Percentiles rank a stretch among this genome's conserved stretches.
Conservation (phyloP, 1,140 invertebrate genomes). For the Aphis craccivora region DNA sequence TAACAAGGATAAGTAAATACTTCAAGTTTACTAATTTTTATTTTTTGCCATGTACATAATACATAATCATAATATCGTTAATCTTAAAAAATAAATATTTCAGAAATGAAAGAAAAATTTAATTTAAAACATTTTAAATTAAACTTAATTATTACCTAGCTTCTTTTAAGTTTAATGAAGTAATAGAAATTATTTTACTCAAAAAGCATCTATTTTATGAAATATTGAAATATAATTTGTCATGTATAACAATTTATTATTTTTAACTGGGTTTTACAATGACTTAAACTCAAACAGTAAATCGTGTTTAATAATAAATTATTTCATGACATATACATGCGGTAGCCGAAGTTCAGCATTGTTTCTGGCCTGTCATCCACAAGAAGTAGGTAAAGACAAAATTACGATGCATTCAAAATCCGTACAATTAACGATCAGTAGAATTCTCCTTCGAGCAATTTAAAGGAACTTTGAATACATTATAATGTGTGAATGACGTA, state of each 20-base stretch:
- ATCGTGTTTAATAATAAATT: neutral
- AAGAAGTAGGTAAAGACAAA: neutral
- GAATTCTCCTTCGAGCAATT: neutral
- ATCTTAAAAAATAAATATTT: neutral
- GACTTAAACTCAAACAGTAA: neutral
- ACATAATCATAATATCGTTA: neutral
- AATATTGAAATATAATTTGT: neutral
- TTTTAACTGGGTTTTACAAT: neutral
- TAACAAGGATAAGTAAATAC: too few relatives aligned
- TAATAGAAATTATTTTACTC: neutral
- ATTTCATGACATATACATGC: neutral
- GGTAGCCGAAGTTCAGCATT: neutral
- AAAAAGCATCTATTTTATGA: neutral
- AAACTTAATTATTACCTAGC: neutral
- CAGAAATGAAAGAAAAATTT: neutral
- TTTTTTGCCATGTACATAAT: neutral
- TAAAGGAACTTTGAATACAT: constrained; percentile 36
- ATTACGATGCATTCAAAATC: constrained; percentile 18
- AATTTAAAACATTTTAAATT: neutral
- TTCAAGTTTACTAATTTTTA: too few relatives aligned
- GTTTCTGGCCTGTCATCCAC: neutral
- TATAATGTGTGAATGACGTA: constrained; percentile 9
- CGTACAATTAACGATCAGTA: neutral
- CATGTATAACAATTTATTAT: neutral
- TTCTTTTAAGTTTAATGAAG: neutral